Percentiles rank a stretch among this genome's conserved stretches.
These are phyloP conservation scores for Eira barbara DNA, from an alignment of 2,113 vertebrate genomes.

Conservation along the genomic window DNA sequence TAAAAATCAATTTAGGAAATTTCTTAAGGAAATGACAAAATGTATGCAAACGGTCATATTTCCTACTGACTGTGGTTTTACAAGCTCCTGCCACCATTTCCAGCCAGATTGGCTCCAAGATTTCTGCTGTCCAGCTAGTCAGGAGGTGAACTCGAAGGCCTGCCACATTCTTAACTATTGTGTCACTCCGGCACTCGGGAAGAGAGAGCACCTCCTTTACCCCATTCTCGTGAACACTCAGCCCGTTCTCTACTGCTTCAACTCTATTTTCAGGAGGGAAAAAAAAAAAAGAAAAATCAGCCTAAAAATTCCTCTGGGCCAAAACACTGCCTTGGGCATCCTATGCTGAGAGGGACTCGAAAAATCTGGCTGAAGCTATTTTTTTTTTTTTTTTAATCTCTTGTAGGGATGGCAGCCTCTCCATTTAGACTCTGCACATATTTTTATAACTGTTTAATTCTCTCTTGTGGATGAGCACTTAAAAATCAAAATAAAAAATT, in stretches of 20 bases:
- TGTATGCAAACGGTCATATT: neutral
- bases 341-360: constrained; percentile 52
- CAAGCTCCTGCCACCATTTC: neutral
- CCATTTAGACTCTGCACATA: constrained; percentile 23
- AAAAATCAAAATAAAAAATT: constrained; percentile 44
- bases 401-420: neutral
- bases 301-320: constrained; percentile 64
- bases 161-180: constrained; percentile 36
- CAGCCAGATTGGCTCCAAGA: neutral
- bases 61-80: neutral
- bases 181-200: constrained; percentile 16
- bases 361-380: constrained; percentile 26
- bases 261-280: constrained; percentile 43
- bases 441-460: constrained; percentile 22
- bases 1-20: constrained; percentile 7
- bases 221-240: constrained; percentile 16
- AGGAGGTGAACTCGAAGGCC: neutral
- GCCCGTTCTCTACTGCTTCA: constrained; percentile 33
- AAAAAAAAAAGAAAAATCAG: neutral
- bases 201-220: constrained; percentile 30
- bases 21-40: constrained; percentile 16
- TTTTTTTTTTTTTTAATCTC: neutral
- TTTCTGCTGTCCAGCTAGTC: neutral
- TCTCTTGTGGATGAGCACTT: constrained; percentile 22
- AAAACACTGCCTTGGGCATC: constrained; percentile 64